Conservation (phyloP, 2,113 vertebrate genomes). For the Piaya cayana region DNA sequence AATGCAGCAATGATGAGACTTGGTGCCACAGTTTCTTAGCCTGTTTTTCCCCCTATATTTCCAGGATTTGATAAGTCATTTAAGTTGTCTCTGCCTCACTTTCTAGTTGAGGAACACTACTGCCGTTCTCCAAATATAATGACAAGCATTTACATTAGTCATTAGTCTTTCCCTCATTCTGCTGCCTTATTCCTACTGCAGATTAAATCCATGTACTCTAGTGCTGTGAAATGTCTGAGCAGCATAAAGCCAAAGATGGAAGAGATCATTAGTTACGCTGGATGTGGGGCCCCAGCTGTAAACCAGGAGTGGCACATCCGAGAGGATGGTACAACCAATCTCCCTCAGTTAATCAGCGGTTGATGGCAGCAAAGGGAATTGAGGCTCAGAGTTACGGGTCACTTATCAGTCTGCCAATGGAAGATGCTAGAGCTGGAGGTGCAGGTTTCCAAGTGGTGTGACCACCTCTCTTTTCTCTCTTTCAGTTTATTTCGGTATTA, state of each 20-base stretch:
- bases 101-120: neutral
- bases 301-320: neutral
- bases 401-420: neutral
- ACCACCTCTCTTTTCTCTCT: neutral
- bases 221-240: neutral
- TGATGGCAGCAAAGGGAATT: neutral
- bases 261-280: neutral
- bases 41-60: neutral
- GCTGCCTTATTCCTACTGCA: neutral
- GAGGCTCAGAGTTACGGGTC: neutral
- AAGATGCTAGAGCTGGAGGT: neutral
- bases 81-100: neutral
- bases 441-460: neutral
- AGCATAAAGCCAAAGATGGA: neutral
- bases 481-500: constrained; percentile 86
- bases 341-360: neutral
- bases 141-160: neutral
- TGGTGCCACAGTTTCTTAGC: neutral
- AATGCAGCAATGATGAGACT: neutral
- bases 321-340: neutral
- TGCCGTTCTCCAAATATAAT: neutral
- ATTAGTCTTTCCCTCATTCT: neutral
- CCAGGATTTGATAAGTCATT: neutral
- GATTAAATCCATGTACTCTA: neutral
- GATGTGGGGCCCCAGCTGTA: neutral